These are phyloP conservation scores for Furnarius figulus DNA, from an alignment of 2,113 vertebrate genomes.

Conservation along the genomic window DNA sequence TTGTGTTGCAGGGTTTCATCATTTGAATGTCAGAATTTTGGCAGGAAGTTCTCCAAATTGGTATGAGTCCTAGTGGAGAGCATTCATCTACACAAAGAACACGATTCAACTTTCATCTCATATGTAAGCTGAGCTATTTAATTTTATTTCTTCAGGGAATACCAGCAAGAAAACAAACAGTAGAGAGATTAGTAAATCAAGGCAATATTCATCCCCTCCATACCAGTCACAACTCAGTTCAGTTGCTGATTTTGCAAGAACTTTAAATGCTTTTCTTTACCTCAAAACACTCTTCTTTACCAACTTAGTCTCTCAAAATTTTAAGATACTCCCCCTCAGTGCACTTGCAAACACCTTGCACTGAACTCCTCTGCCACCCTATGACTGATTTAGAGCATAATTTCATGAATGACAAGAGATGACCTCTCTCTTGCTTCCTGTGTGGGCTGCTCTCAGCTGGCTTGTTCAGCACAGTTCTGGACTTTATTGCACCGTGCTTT, in stretches of 20 bases:
- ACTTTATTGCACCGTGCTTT: constrained; percentile 26
- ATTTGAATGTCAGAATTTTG: neutral
- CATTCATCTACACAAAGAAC: neutral
- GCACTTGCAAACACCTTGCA: neutral
- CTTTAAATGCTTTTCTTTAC: neutral
- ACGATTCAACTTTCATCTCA: neutral
- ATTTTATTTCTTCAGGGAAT: neutral
- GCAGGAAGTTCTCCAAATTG: neutral
- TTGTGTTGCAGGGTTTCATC: neutral
- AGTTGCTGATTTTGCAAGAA: neutral
- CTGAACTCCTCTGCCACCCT: neutral
- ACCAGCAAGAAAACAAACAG: neutral
- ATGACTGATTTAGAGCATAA: neutral
- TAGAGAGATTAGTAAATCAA: neutral
- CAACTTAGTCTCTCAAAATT: neutral
- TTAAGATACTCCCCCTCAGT: neutral
- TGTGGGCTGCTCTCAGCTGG: neutral
- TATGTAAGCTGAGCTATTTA: neutral
- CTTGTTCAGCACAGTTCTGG: neutral
- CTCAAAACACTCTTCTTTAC: neutral
- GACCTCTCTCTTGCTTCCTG: neutral
- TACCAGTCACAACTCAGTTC: neutral
- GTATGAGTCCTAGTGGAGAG: neutral
- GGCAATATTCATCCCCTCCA: neutral
- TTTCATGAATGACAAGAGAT: neutral